A percentile compares a stretch with the other conserved stretches of the same genome.
Conservation (phyloP, 1,140 invertebrate species). For the Ladona fulva region DNA sequence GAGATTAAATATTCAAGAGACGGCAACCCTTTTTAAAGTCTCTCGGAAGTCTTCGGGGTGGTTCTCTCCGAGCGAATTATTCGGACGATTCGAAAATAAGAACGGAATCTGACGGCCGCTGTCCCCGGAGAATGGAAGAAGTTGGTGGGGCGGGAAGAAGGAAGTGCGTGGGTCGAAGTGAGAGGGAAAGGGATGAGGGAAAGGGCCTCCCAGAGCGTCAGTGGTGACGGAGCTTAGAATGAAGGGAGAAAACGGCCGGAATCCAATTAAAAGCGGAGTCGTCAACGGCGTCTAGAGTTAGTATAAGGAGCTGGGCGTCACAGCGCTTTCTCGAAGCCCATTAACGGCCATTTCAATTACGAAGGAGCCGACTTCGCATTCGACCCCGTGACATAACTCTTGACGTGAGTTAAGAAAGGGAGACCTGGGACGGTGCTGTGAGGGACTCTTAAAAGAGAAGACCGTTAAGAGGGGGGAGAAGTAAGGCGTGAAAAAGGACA, state of each 20-base stretch:
- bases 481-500: too few species aligned
- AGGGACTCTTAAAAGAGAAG: too few species aligned
- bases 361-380: not conserved
- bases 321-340: not conserved
- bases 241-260: not conserved
- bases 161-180: not conserved
- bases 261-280: constrained; percentile 9
- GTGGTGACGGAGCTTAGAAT: not conserved
- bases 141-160: not conserved
- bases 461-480: too few species aligned
- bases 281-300: not conserved
- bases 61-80: not conserved
- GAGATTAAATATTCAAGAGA: constrained; percentile 7
- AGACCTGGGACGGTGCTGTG: too few species aligned
- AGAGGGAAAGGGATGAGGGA: not conserved
- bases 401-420: not conserved
- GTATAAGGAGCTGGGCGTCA: not conserved
- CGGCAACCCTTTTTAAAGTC: not conserved
- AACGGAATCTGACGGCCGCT: not conserved
- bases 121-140: not conserved
- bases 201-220: too few species aligned
- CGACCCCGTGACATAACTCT: not conserved
- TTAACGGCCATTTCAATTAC: constrained; percentile 9
- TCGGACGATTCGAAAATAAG: constrained; percentile 9
- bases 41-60: not conserved